Conservation (phyloP, 2,113 vertebrate genomes). For the Camelus bactrianus region DNA sequence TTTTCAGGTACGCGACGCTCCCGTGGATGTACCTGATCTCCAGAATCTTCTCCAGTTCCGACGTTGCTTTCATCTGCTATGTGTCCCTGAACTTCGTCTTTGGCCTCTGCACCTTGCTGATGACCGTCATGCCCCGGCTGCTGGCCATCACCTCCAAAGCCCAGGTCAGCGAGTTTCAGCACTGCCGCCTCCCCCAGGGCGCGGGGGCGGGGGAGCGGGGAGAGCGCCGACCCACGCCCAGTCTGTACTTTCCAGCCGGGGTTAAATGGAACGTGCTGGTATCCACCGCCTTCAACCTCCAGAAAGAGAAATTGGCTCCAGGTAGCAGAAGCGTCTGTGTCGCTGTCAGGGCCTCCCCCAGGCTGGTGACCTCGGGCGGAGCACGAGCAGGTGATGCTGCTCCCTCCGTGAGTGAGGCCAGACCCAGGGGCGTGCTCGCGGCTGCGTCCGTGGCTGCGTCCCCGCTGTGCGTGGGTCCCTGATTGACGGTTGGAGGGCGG, state of each 20-base stretch:
- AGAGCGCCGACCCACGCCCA: fast-evolving
- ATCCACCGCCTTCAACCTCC: background rate
- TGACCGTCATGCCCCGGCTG: constrained; percentile 85
- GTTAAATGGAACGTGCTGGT: background rate
- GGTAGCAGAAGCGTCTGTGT: background rate
- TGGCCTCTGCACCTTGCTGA: constrained; percentile 87
- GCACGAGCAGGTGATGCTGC: fast-evolving
- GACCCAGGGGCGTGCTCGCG: fast-evolving
- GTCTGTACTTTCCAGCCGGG: background rate
- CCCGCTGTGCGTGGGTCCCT: background rate
- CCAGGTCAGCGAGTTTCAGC: constrained; percentile 79
- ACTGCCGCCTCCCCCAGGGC: fast-evolving
- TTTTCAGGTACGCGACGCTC: constrained; percentile 86
- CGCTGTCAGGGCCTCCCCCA: fast-evolving
- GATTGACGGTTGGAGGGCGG: fast-evolving
- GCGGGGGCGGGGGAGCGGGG: background rate
- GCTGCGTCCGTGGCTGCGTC: fast-evolving
- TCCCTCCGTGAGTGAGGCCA: background rate
- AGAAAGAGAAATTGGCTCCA: background rate
- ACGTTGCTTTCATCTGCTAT: constrained; percentile 87
- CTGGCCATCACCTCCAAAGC: constrained; percentile 84
- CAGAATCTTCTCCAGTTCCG: constrained; percentile 86
- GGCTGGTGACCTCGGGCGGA: background rate
- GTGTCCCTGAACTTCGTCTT: constrained; percentile 88
- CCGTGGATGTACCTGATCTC: constrained; percentile 88